Evolutionary conservation across 2,888 invertebrate species (phyloP).

Genomic region (Hyppa rectilinea): DNA sequence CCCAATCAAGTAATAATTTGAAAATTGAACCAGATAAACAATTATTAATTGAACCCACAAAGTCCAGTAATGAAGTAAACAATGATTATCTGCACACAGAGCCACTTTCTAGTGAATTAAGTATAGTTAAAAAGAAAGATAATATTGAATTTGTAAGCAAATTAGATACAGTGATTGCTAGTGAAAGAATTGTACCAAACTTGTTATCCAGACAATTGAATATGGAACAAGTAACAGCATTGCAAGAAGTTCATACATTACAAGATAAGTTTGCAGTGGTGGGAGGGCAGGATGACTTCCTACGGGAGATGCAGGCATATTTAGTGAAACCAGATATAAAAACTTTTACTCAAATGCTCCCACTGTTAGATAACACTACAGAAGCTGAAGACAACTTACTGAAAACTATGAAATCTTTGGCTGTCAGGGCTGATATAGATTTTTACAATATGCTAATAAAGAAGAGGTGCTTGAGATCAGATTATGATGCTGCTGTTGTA

Average conservation of each 20-base stretch:
- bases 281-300: constrained; percentile 95
- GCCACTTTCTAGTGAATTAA: constrained; percentile 28
- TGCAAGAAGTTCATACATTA: constrained; percentile 90
- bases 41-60: constrained; percentile 34
- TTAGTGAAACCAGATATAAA: constrained; percentile 94
- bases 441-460: constrained; percentile 97
- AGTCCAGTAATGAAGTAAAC: background rate
- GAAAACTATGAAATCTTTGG: constrained; percentile 89
- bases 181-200: constrained; percentile 90
- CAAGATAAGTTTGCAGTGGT: constrained; percentile 94
- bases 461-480: constrained; percentile 93
- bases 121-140: constrained; percentile 48
- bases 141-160: constrained; percentile 68
- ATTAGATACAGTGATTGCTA: constrained; percentile 49
- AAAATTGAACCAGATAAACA: constrained; percentile 41
- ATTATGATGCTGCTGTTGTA: constrained; percentile 93
- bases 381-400: constrained; percentile 93
- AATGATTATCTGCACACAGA: background rate
- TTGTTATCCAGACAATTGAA: constrained; percentile 91
- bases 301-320: constrained; percentile 93
- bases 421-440: constrained; percentile 93
- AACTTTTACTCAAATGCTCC: constrained; percentile 94
- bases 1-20: constrained; percentile 8
- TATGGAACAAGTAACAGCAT: constrained; percentile 91
- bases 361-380: constrained; percentile 92